Conservation (phyloP, 2,113 vertebrate species). For the Gavialis gangeticus region DNA sequence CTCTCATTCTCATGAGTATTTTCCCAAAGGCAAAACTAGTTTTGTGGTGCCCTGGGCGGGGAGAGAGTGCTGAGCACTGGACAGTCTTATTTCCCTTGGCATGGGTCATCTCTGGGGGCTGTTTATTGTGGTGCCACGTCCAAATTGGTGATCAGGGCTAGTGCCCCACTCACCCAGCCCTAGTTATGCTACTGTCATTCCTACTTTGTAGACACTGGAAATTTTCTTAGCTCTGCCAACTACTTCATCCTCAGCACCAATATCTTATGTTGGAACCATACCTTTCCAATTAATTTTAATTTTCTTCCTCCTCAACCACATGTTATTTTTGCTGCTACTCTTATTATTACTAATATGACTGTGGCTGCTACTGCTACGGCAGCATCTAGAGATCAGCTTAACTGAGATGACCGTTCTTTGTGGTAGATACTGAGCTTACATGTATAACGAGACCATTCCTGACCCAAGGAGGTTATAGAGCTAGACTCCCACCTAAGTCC, state of each 20-base stretch:
- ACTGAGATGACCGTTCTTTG: not conserved
- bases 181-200: not conserved
- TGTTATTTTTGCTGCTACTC: not conserved
- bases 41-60: too few relatives aligned
- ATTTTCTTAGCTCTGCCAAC: not conserved
- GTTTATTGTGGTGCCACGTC: too few relatives aligned
- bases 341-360: not conserved
- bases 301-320: not conserved
- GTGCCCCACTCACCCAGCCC: too few relatives aligned
- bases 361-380: not conserved
- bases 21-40: not conserved
- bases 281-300: not conserved
- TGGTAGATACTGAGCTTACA: not conserved
- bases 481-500: too few relatives aligned
- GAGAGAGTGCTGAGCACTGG: too few relatives aligned
- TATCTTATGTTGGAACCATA: not conserved
- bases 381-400: not conserved
- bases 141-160: too few relatives aligned
- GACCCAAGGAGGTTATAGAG: not conserved
- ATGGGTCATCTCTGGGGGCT: too few relatives aligned
- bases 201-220: not conserved
- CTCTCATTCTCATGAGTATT: not conserved
- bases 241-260: not conserved
- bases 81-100: too few relatives aligned
- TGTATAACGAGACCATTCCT: not conserved